Conservation (phyloP, 92 coral and sea anemone genomes). For the Bergia sp. region DNA sequence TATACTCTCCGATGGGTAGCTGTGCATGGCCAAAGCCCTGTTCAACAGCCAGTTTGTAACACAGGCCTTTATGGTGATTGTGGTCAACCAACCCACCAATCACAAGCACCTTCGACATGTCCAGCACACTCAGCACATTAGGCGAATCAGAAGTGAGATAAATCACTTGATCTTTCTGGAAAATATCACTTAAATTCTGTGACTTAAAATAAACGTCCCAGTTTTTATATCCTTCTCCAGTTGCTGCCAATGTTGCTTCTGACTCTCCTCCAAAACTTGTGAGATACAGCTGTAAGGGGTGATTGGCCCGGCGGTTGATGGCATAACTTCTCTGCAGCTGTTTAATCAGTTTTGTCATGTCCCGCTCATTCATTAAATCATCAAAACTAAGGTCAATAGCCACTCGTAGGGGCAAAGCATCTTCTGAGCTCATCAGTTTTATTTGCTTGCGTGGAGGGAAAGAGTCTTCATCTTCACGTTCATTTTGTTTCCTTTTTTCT, state of each 20-base stretch:
- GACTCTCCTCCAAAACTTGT: constrained; percentile 91
- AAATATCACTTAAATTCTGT: constrained; percentile 67
- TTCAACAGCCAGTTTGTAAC: constrained; percentile 74
- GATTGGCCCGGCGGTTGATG: constrained; percentile 78
- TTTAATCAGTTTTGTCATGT: constrained; percentile 81
- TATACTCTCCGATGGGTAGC: constrained; percentile 82
- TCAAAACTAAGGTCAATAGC: constrained; percentile 93
- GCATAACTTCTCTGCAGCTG: constrained; percentile 92
- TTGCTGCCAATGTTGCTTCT: constrained; percentile 61
- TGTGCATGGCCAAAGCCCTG: constrained; percentile 86
- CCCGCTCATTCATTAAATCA: constrained; percentile 85
- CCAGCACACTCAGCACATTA: constrained; percentile 76
- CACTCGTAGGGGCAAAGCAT: constrained; percentile 74
- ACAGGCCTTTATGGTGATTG: constrained; percentile 92
- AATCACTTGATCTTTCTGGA: constrained; percentile 76
- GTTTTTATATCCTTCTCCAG: constrained; percentile 64
- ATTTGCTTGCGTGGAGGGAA: constrained; percentile 49
- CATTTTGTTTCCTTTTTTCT: constrained; percentile 35
- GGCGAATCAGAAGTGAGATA: constrained; percentile 93
- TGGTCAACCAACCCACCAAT: constrained; percentile 98
- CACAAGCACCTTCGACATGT: constrained; percentile 84
- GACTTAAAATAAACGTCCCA: constrained; percentile 92
- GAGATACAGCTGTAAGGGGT: constrained; percentile 83
- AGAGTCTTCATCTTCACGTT: neutral
- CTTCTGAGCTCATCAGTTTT: too few species aligned